Conservation (phyloP, 2,113 vertebrate species). For the Corythornis cristatus region DNA sequence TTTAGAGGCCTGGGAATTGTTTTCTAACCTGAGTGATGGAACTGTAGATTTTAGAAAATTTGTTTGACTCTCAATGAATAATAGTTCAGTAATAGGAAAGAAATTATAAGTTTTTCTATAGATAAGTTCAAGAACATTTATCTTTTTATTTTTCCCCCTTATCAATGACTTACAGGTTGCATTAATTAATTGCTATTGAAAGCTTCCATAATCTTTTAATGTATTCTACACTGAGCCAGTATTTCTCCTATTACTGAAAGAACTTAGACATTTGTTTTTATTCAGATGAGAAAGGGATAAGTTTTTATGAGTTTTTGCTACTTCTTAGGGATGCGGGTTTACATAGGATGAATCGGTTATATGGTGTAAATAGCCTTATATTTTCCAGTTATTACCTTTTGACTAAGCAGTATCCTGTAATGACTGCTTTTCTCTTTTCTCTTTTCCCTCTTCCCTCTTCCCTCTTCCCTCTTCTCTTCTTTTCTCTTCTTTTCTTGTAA, state of each 20-base stretch:
- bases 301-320: not conserved
- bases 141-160: not conserved
- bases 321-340: not conserved
- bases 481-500: not conserved
- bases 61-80: slow-evolving; percentile 16
- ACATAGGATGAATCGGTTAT: not conserved
- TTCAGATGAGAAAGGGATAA: not conserved
- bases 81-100: not conserved
- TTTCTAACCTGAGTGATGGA: not conserved
- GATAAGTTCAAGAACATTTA: slow-evolving; percentile 1
- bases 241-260: not conserved
- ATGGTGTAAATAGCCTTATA: not conserved
- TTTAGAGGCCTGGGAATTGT: slow-evolving; percentile 17
- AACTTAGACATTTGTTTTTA: not conserved
- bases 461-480: too few relatives aligned
- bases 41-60: not conserved
- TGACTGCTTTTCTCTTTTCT: not conserved
- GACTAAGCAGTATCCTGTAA: not conserved
- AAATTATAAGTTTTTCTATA: not conserved
- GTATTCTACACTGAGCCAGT: not conserved
- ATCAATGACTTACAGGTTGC: slow-evolving; percentile 36
- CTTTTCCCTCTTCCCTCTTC: too few relatives aligned
- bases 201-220: not conserved
- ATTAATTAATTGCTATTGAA: slow-evolving; percentile 54
- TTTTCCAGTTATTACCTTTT: not conserved